These are phyloP conservation scores for Goniozus legneri DNA, from an alignment of 1,140 invertebrate genomes.

Conservation along the genomic window DNA sequence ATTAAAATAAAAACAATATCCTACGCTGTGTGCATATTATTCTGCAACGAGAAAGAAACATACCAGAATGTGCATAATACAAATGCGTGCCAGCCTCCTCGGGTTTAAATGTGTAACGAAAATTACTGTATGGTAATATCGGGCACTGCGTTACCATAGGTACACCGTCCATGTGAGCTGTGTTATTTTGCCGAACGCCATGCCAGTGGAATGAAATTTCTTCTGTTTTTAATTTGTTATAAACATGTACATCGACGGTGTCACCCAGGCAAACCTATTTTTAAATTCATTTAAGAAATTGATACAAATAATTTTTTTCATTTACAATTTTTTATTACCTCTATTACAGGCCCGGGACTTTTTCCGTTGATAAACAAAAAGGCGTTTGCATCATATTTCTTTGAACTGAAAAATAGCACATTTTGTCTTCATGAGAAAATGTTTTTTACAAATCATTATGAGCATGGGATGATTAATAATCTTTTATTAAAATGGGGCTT, in stretches of 20 bases:
- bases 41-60: neutral
- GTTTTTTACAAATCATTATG: neutral
- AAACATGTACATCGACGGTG: slow-evolving; percentile 63
- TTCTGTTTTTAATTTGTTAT: slow-evolving; percentile 44
- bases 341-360: slow-evolving; percentile 80
- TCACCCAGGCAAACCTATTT: slow-evolving; percentile 72
- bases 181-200: slow-evolving; percentile 33
- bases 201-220: slow-evolving; percentile 48
- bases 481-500: neutral
- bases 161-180: slow-evolving; percentile 61
- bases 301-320: neutral
- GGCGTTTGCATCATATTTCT: no score
- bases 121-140: slow-evolving; percentile 53
- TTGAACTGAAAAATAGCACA: no score
- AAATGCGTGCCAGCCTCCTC: slow-evolving; percentile 57
- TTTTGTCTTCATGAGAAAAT: no score
- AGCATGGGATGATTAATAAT: slow-evolving; percentile 1
- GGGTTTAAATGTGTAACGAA: slow-evolving; percentile 56
- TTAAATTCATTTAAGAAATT: slow-evolving; percentile 2
- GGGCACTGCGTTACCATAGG: slow-evolving; percentile 62
- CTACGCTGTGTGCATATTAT: no score
- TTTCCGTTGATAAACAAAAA: slow-evolving; percentile 65
- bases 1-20: no score
- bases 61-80: slow-evolving; percentile 62
- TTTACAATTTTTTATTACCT: slow-evolving; percentile 55